Evolutionary conservation across 2,797 vertebrate genomes (phyloP).

Genomic region (Nannoperca australis): DNA sequence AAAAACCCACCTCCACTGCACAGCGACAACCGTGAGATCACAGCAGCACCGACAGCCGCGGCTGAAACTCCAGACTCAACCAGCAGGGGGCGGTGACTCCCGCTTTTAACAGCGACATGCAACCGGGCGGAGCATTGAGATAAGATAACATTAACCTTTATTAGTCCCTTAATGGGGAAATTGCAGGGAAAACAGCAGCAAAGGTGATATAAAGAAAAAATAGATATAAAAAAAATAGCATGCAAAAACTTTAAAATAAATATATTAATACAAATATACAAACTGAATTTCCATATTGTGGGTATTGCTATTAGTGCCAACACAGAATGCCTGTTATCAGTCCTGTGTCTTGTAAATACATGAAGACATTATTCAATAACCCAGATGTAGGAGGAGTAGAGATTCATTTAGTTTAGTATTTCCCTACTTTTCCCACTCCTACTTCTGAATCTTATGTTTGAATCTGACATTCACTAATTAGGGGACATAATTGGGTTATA

Average conservation of each 20-base stretch:
- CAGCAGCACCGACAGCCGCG: slow-evolving; percentile 27
- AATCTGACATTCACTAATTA: neutral
- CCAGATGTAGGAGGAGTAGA: neutral
- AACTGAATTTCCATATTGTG: no score
- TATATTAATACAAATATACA: no score
- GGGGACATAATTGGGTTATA: neutral
- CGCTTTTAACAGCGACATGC: neutral
- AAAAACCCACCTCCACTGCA: slow-evolving; percentile 75
- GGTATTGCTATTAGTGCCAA: no score
- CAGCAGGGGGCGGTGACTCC: slow-evolving; percentile 28
- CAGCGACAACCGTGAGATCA: slow-evolving; percentile 75
- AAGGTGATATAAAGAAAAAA: no score
- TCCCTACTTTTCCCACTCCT: neutral
- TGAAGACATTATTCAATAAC: neutral
- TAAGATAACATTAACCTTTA: no score
- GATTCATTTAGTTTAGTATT: neutral
- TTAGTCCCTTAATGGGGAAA: no score
- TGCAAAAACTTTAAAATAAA: no score
- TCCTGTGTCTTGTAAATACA: no score
- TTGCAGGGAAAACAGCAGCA: no score
- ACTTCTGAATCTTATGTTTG: no score
- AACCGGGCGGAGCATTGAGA: neutral
- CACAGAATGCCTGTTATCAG: no score
- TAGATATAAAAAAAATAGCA: no score
- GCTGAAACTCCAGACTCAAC: neutral